These are phyloP conservation scores for Asobara japonica DNA, from an alignment of 1,140 invertebrate genomes.

Conservation along the genomic window DNA sequence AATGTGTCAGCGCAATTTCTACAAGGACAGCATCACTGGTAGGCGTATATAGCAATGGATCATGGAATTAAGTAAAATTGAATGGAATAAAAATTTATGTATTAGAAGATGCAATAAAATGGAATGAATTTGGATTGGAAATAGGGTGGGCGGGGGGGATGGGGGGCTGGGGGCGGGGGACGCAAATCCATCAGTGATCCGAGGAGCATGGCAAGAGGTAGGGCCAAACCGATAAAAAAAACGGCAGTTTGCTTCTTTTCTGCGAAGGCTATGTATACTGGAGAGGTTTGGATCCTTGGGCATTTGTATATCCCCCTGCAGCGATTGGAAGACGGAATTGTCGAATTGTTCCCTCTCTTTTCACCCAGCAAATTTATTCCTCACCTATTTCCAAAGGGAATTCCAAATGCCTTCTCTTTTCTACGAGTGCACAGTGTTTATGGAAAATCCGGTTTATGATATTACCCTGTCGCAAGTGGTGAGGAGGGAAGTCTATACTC, in stretches of 20 bases:
- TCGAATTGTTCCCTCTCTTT: constrained; percentile 49
- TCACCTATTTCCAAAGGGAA: constrained; percentile 24
- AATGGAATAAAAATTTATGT: constrained; percentile 62
- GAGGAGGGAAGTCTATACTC: not conserved
- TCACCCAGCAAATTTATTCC: constrained; percentile 48
- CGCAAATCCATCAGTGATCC: constrained; percentile 50
- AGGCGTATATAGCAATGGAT: too few relatives aligned
- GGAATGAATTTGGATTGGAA: constrained; percentile 55
- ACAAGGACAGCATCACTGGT: too few relatives aligned
- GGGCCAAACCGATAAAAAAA: constrained; percentile 42
- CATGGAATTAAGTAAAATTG: constrained; percentile 42
- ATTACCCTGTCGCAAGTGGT: constrained; percentile 36
- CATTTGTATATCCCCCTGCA: constrained; percentile 36
- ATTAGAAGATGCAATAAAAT: constrained; percentile 59
- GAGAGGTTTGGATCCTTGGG: not conserved
- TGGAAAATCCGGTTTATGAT: constrained; percentile 50
- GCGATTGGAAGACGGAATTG: constrained; percentile 43
- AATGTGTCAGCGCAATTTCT: too few relatives aligned
- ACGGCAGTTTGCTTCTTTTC: constrained; percentile 47
- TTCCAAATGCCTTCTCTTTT: constrained; percentile 8
- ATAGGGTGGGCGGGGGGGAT: too few relatives aligned
- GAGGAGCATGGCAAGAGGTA: constrained; percentile 6
- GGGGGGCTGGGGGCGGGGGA: too few relatives aligned
- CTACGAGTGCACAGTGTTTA: constrained; percentile 2
- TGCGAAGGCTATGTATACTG: not conserved